Evolutionary conservation across 1,140 invertebrate species (phyloP), one percentile per base, ranked within the genome.

Genomic region (Medauroidea extradentata): DNA sequence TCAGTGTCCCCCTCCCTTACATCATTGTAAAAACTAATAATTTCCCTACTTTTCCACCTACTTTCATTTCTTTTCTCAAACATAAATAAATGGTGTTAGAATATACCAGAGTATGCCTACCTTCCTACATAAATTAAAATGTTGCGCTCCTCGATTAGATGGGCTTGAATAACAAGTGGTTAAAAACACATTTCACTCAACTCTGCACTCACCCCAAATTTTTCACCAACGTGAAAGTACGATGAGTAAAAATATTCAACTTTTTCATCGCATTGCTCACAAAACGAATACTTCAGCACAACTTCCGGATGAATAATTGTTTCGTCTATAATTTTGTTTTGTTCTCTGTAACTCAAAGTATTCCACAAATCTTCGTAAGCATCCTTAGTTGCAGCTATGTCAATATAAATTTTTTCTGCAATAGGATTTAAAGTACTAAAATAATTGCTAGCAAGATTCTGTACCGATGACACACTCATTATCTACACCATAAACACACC

Each of bases 281-380:
- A 75, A 8, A 80, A 69, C 3, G 83, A 76, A 71, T 89, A 89
- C 64, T 86, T 86, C 2, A 88, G 68, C 3, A 81, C 79, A 48
- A 85, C 81, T 65, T 89, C 86, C 2, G 86, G 85, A 69, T 86
- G 85, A 39, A 90, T 89, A 56, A 91, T 85, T 1, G 84, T 85
- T 70, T 90, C 86, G 65, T 89, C 83, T 13, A 90, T 76, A 29
- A 88, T 83, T 75, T 89, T 79, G 57, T 85, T 83, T 72, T 86
- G 83, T 73, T 89, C 85, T 44, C 84, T 81, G 42, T 79, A 73
- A 38, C 81, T 82, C 2, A 90, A 68, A 14, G 80, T 79, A 61
- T 82, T 78, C 87, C 87, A 90, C 13, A 85, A 74, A 51, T 83
- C 82, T 73, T 87, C 85, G 60, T 88, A 87, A 2, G 83, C 80